Evolutionary conservation across 1,140 invertebrate species (phyloP).

Genomic region (Drosophila orosa): DNA sequence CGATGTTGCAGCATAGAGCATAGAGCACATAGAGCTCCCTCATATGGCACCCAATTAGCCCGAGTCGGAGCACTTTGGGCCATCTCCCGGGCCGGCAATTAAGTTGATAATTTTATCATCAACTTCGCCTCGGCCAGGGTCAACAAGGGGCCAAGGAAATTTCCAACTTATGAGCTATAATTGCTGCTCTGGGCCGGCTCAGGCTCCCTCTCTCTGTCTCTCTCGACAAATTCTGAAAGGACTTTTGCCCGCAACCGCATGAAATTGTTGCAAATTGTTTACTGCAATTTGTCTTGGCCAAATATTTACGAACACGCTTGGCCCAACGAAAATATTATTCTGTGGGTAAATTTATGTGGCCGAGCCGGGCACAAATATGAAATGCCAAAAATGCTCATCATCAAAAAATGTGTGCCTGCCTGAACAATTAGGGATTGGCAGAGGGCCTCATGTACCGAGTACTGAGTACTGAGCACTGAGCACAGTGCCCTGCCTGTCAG

Average conservation of each 20-base stretch:
- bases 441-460: background rate
- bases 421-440: constrained; percentile 55
- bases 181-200: constrained; percentile 49
- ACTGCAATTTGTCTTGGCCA: constrained; percentile 78
- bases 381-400: constrained; percentile 59
- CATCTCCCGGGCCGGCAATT: constrained; percentile 60
- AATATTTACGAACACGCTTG: constrained; percentile 58
- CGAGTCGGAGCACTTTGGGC: constrained; percentile 15
- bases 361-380: constrained; percentile 48
- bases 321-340: constrained; percentile 49
- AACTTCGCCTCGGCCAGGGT: constrained; percentile 71
- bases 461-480: constrained; percentile 4
- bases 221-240: constrained; percentile 5
- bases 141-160: constrained; percentile 58
- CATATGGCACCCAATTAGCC: constrained; percentile 34
- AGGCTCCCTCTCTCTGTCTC: background rate
- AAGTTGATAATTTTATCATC: constrained; percentile 81
- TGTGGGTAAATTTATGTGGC: constrained; percentile 57
- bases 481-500: constrained; percentile 41
- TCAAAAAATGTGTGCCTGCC: constrained; percentile 43
- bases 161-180: constrained; percentile 69
- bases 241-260: constrained; percentile 51
- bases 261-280: constrained; percentile 77
- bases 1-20: constrained; percentile 66
- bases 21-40: constrained; percentile 7